A percentile compares a stretch with the other conserved stretches of the same genome.
Conservation (phyloP, 2,113 vertebrate genomes). For the Colinus virginianus region DNA sequence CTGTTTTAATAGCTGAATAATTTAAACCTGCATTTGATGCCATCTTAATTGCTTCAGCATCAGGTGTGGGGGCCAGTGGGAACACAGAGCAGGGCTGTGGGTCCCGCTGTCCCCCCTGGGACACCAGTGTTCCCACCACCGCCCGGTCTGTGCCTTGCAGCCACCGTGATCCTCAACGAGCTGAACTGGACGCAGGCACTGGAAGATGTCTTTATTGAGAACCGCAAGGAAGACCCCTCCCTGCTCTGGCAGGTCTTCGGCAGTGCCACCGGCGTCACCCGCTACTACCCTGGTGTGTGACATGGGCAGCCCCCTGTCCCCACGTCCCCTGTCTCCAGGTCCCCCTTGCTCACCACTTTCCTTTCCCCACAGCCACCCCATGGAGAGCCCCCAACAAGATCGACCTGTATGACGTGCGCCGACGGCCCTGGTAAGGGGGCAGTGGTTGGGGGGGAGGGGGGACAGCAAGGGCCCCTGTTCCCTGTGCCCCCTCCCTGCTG, state of each 20-base stretch:
- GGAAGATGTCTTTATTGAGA: constrained; percentile 94
- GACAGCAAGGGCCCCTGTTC: neutral
- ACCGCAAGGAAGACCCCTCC: constrained; percentile 91
- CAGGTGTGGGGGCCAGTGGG: constrained; percentile 58
- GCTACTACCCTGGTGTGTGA: constrained; percentile 93
- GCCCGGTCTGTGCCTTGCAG: constrained; percentile 63
- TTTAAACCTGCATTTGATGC: constrained; percentile 72
- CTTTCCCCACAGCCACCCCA: constrained; percentile 84
- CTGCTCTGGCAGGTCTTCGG: constrained; percentile 98
- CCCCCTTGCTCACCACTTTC: neutral
- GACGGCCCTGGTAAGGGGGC: constrained; percentile 92
- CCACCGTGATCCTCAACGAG: constrained; percentile 95
- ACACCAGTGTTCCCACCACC: accelerated
- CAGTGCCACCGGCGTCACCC: constrained; percentile 95
- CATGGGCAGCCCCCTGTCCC: neutral
- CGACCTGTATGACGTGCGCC: constrained; percentile 96
- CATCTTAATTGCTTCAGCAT: constrained; percentile 82
- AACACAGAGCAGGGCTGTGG: constrained; percentile 59
- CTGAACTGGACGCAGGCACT: constrained; percentile 96
- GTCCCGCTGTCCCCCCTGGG: neutral
- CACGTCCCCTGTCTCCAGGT: accelerated
- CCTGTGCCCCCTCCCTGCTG: neutral
- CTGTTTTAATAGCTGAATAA: constrained; percentile 82
- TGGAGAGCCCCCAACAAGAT: constrained; percentile 98
- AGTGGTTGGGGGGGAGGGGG: neutral